Conservation (phyloP, 2,113 vertebrate genomes). For the Tetraodon nigroviridis region DNA sequence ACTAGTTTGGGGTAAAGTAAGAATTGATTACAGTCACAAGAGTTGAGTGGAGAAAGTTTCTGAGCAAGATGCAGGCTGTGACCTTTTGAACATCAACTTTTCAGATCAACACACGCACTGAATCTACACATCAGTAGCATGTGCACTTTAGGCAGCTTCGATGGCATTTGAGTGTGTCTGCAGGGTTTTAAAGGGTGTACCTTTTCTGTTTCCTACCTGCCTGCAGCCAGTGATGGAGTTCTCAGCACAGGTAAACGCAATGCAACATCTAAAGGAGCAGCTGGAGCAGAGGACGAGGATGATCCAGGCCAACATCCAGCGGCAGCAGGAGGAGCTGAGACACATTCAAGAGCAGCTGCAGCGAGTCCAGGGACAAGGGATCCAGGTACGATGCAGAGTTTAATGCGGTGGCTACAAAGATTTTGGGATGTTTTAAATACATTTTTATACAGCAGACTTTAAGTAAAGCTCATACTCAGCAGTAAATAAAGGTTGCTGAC, state of each 20-base stretch:
- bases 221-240: conserved; percentile 83
- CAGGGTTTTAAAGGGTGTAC: not conserved
- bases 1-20: too few species aligned
- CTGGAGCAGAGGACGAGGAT: conserved; percentile 92
- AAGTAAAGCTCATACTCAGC: not conserved
- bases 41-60: too few species aligned
- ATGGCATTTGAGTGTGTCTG: not conserved
- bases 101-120: not conserved
- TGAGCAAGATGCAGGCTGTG: not conserved
- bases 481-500: not conserved
- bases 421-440: not conserved
- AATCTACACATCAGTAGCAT: not conserved
- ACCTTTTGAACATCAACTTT: not conserved
- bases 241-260: conserved; percentile 92
- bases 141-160: not conserved
- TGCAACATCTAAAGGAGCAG: conserved; percentile 98
- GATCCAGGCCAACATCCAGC: conserved; percentile 96
- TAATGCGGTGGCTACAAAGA: not conserved
- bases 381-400: conserved; percentile 53
- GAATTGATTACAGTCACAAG: too few species aligned
- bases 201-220: not conserved
- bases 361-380: conserved; percentile 89
- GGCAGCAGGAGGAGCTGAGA: conserved; percentile 90
- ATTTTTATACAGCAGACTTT: not conserved
- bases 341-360: conserved; percentile 96